A percentile compares a stretch with the other conserved stretches of the same genome.
Conservation (phyloP, 2,113 vertebrate species). For the Ailurus styani region DNA sequence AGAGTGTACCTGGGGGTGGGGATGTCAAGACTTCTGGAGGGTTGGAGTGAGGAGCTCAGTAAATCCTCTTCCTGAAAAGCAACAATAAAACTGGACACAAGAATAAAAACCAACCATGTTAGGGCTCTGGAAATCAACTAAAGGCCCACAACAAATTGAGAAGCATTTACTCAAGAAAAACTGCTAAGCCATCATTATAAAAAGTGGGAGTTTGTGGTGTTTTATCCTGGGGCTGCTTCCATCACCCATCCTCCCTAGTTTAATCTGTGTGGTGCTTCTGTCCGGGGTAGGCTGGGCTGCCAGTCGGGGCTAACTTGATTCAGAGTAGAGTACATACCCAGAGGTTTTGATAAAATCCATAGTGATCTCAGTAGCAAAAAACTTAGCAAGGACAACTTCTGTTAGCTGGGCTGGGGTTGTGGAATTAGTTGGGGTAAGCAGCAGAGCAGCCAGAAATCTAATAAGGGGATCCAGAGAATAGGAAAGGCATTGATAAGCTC, state of each 20-base stretch:
- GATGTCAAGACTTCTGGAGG: neutral
- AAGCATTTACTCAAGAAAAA: neutral
- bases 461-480: neutral
- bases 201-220: neutral
- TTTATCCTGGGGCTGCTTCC: neutral
- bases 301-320: neutral
- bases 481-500: neutral
- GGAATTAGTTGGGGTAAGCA: neutral
- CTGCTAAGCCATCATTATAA: neutral
- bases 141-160: neutral
- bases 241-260: neutral
- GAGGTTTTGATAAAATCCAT: neutral
- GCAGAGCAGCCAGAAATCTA: neutral
- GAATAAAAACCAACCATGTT: conserved; percentile 3
- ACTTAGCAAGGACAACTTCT: neutral
- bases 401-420: neutral
- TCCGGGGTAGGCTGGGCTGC: neutral
- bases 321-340: neutral
- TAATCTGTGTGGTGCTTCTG: neutral
- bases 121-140: conserved; percentile 37
- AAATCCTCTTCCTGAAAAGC: neutral
- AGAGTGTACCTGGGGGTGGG: conserved; percentile 50
- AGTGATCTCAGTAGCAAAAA: neutral
- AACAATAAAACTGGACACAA: neutral
- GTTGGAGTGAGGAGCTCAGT: conserved; percentile 5